These are phyloP conservation scores for Maniola jurtina DNA, from an alignment of 1,140 invertebrate genomes.

Conservation along the genomic window DNA sequence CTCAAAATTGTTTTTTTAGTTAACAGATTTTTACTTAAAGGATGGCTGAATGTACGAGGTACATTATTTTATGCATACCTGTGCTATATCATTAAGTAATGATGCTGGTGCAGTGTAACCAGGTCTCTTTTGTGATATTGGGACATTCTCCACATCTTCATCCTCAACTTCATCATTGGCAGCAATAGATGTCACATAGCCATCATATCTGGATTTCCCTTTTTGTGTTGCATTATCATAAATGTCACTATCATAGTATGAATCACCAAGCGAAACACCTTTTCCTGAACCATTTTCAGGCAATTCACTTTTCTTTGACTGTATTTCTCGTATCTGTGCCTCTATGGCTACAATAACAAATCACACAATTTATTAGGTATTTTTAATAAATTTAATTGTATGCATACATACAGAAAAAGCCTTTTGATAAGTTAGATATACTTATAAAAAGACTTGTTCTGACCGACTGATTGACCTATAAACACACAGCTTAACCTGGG, in stretches of 20 bases:
- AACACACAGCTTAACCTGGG: no score
- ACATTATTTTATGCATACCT: conserved; percentile 78
- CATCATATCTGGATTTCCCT: conserved; percentile 91
- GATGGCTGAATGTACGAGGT: background rate
- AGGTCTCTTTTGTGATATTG: conserved; percentile 84
- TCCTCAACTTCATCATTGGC: conserved; percentile 96
- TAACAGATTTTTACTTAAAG: no score
- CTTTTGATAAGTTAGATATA: no score
- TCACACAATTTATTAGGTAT: background rate
- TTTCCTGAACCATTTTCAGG: conserved; percentile 80
- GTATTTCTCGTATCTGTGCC: conserved; percentile 94
- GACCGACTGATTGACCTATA: no score
- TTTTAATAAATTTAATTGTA: no score
- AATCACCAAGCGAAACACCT: conserved; percentile 92
- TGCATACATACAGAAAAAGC: no score
- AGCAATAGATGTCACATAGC: conserved; percentile 97
- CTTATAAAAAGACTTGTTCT: no score
- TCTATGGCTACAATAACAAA: conserved; percentile 89
- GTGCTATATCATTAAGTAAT: conserved; percentile 93
- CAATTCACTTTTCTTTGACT: conserved; percentile 91
- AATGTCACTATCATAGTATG: conserved; percentile 95
- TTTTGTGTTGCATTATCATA: conserved; percentile 86
- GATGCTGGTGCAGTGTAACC: conserved; percentile 93
- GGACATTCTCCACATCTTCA: conserved; percentile 92
- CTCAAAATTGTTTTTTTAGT: no score